Percentiles rank a stretch among this genome's conserved stretches.
Evolutionary conservation across 2,888 invertebrate genomes (phyloP).

Genomic region (Chydorus sphaericus): DNA sequence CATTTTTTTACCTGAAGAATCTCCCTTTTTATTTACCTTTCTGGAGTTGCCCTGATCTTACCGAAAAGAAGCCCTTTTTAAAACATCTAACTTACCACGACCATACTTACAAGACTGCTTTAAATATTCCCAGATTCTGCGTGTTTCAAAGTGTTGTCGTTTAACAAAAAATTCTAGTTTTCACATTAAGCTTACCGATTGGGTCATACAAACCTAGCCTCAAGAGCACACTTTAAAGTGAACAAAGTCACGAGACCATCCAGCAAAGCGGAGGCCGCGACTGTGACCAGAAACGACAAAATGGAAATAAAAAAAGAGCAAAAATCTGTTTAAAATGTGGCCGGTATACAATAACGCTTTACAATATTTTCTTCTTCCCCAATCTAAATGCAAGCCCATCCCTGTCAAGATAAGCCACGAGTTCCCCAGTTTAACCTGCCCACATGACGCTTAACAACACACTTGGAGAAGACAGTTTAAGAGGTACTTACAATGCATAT

Average conservation of each 20-base stretch:
- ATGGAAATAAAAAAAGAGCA: background rate
- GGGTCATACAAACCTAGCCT: constrained; percentile 5
- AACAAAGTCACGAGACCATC: background rate
- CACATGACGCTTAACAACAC: no score
- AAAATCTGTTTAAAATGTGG: no score
- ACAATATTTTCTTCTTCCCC: no score
- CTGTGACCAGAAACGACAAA: constrained; percentile 1
- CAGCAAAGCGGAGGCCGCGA: background rate
- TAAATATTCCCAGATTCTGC: background rate
- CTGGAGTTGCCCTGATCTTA: no score
- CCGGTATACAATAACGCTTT: no score
- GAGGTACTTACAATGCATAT: constrained; percentile 93
- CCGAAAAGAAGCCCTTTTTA: no score
- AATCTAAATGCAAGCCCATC: no score
- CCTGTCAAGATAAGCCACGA: no score
- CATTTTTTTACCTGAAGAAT: no score
- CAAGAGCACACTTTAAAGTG: constrained; percentile 5
- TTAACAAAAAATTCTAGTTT: background rate
- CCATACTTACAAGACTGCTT: background rate
- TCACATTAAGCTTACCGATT: constrained; percentile 1
- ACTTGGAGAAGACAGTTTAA: background rate
- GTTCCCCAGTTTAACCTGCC: no score
- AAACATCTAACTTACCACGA: no score
- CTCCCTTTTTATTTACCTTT: no score
- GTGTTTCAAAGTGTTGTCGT: background rate